Conservation (phyloP, 2,797 vertebrate species). For the Myiotriccus ornatus region DNA sequence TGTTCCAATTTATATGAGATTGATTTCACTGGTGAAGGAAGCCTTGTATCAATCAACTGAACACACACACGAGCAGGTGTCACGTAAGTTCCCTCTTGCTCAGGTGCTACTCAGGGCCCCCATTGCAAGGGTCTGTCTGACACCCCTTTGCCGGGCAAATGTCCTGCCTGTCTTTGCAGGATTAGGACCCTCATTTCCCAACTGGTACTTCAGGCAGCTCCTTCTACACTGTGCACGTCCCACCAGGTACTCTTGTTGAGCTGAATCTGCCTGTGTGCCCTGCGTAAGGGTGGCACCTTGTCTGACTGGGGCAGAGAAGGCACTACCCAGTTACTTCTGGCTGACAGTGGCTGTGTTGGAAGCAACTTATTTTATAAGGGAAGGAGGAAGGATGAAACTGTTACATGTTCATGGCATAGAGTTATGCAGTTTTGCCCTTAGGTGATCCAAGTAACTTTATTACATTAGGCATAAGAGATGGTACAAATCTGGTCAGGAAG, state of each 20-base stretch:
- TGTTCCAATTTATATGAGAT: background rate
- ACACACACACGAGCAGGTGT: background rate
- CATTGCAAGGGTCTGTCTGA: background rate
- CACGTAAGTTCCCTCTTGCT: background rate
- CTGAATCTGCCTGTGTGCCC: background rate
- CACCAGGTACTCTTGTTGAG: accelerated
- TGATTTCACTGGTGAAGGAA: background rate
- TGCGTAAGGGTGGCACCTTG: accelerated
- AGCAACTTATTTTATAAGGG: background rate
- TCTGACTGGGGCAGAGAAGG: background rate
- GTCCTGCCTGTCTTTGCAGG: background rate
- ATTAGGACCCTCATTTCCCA: background rate
- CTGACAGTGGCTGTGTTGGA: background rate
- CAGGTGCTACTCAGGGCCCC: background rate
- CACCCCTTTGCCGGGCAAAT: accelerated
- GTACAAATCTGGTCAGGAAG: background rate
- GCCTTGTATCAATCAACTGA: background rate
- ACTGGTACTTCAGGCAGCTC: background rate
- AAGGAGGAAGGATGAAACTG: background rate
- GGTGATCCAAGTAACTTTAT: background rate
- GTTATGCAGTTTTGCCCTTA: background rate
- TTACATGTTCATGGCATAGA: background rate
- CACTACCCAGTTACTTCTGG: background rate
- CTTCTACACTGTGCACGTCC: accelerated
- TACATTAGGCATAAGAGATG: background rate